Base-by-base conservation (phyloP, 1,140 invertebrate species). In the Nylanderia fulva region DNA sequence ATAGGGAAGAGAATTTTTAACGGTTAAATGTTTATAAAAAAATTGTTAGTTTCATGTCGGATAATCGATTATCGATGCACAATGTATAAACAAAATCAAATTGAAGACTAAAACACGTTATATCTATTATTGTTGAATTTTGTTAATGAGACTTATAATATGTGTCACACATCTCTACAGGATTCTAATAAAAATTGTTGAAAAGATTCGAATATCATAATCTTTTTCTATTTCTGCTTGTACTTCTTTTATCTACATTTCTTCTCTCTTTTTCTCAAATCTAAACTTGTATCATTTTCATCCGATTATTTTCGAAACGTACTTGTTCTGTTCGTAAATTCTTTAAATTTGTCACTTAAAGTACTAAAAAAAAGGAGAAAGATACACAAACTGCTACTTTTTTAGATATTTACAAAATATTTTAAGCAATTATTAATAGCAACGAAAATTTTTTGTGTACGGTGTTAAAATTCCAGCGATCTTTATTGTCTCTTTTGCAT, bases 211-310 rank as follows among this genome's bases (percentile, higher is more conserved):
- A 88, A 75, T 87, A 88, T 69, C 76, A 64, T 36, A 71, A 79
- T 45, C 69, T 88, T 86, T 83, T 83, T 63, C 71, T 88, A 76
- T 79, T 88, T 56, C 83, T 52, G 33, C 77, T 86, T 58, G 29
- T 72, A n/a, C n/a, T 33, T 72, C 52, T 29, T 54, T 13, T 29
- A 15, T 18, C 42, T n/a, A n/a, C 42, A 24, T 68, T 64, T 33
- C 11, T 18, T 39, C 33, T 60, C 18, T 29, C 0, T 60, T 33
- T 66, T 24, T 29, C 36, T 39, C 4, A 24, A 66, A 33, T 48
- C 45, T 33, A 63, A 85, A 8, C 11, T 71, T 56, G 29, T 77
- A 74, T 87, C 77, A 77, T 77, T 18, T 24, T 83, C 9, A 29
- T 42, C 36, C 7, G n/a, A 11, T 79, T 58, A 15, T 83, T 72